Percentiles rank a stretch among this genome's conserved stretches.
Conservation (phyloP, 2,888 invertebrate species). For the Steromphala cineraria region DNA sequence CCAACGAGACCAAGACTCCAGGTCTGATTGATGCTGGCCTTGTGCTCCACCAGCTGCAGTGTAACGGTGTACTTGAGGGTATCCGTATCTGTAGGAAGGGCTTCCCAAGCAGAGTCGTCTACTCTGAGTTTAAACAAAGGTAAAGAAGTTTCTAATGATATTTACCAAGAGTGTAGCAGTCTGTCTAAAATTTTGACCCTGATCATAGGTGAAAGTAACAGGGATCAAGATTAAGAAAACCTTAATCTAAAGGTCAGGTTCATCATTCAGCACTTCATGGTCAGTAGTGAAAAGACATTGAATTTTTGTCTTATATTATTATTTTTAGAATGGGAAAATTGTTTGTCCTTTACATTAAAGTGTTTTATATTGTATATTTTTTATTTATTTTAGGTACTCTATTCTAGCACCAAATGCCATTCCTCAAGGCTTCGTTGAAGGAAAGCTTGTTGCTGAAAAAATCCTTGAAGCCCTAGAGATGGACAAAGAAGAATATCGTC, state of each 20-base stretch:
- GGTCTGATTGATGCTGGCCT: conserved; percentile 98
- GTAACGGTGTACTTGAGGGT: conserved; percentile 99
- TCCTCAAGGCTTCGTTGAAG: conserved; percentile 77
- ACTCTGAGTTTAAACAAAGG: conserved; percentile 99
- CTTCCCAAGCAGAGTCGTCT: conserved; percentile 99
- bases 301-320: too few species aligned
- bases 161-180: too few species aligned
- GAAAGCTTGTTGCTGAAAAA: conserved; percentile 82
- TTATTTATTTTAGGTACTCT: conserved; percentile 83
- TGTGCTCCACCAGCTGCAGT: conserved; percentile 99
- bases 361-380: too few species aligned
- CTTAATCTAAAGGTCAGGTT: too few species aligned
- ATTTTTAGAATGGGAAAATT: too few species aligned
- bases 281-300: too few species aligned
- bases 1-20: conserved; percentile 83
- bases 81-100: conserved; percentile 99
- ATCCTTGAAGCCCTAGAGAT: conserved; percentile 80
- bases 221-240: too few species aligned
- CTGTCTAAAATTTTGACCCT: too few species aligned
- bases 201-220: too few species aligned
- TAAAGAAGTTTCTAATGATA: conserved; percentile 78
- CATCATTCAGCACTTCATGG: too few species aligned
- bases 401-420: conserved; percentile 95
- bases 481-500: conserved; percentile 95
- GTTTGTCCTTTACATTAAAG: too few species aligned